Conservation (phyloP, 1,140 invertebrate genomes). For the Acromyrmex echinatior region DNA sequence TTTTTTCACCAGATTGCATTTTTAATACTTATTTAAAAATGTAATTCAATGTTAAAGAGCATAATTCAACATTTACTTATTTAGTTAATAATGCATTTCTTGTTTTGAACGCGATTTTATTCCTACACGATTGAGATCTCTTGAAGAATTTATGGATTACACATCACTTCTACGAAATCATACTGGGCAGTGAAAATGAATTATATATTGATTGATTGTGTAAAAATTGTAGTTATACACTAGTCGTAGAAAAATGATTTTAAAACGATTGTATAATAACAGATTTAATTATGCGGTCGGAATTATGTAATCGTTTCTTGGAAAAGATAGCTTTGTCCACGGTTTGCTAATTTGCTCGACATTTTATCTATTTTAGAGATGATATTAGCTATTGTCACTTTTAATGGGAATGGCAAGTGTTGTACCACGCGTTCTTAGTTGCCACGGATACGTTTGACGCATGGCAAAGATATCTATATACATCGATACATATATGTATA, state of each 20-base stretch:
- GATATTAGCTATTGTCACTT: constrained; percentile 29
- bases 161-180: neutral
- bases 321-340: neutral
- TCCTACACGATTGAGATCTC: neutral
- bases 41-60: neutral
- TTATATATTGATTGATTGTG: neutral
- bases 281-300: neutral
- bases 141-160: neutral
- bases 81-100: neutral
- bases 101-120: neutral
- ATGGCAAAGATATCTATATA: neutral
- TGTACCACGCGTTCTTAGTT: constrained; percentile 45
- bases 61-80: neutral
- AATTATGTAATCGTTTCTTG: constrained; percentile 3
- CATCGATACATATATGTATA: neutral
- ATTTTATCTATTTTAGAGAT: constrained; percentile 37
- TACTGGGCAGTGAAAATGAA: constrained; percentile 42
- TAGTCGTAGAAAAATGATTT: constrained; percentile 24
- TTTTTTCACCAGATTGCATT: neutral
- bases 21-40: constrained; percentile 24
- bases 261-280: neutral
- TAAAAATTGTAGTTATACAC: constrained; percentile 21
- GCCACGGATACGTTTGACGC: constrained; percentile 64
- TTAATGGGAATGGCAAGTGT: neutral
- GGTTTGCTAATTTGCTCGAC: neutral